Percentiles rank a stretch among this genome's conserved stretches.
Evolutionary conservation across 2,888 invertebrate genomes (phyloP).

Genomic region (Torymus tubicola): DNA sequence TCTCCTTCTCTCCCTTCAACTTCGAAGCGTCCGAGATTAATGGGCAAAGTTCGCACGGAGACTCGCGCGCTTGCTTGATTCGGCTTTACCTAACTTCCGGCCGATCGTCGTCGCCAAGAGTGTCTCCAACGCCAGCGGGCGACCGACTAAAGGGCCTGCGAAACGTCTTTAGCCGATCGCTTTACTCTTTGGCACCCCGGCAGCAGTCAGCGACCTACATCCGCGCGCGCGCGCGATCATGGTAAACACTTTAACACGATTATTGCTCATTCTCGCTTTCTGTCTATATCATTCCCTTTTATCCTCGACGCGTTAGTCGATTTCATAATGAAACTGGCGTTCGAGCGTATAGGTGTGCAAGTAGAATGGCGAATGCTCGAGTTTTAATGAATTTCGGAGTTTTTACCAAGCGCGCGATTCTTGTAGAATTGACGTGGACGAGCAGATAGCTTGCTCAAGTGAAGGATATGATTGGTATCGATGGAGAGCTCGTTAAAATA

Average conservation of each 20-base stretch:
- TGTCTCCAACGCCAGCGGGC: not conserved
- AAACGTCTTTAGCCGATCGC: slow-evolving; percentile 42
- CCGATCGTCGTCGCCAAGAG: not conserved
- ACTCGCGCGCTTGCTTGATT: slow-evolving; percentile 21
- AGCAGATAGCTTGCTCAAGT: no score
- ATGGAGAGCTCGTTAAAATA: no score
- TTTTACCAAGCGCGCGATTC: not conserved
- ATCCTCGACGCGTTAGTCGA: no score
- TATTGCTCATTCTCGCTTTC: slow-evolving; percentile 17
- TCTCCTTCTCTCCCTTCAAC: slow-evolving; percentile 23
- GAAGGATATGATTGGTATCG: no score
- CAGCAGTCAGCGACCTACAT: no score
- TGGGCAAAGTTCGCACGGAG: slow-evolving; percentile 47
- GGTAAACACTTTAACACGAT: slow-evolving; percentile 49
- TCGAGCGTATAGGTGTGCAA: no score
- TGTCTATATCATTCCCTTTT: not conserved
- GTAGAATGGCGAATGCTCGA: not conserved
- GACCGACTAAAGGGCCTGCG: not conserved
- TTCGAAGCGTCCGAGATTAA: slow-evolving; percentile 53
- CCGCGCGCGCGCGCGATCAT: not conserved
- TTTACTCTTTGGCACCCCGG: not conserved
- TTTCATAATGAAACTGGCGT: no score
- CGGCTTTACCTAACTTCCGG: slow-evolving; percentile 50
- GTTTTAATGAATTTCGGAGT: slow-evolving; percentile 15
- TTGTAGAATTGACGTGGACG: no score